Conservation (phyloP, 2,797 vertebrate species). For the Oryzias sinensis region DNA sequence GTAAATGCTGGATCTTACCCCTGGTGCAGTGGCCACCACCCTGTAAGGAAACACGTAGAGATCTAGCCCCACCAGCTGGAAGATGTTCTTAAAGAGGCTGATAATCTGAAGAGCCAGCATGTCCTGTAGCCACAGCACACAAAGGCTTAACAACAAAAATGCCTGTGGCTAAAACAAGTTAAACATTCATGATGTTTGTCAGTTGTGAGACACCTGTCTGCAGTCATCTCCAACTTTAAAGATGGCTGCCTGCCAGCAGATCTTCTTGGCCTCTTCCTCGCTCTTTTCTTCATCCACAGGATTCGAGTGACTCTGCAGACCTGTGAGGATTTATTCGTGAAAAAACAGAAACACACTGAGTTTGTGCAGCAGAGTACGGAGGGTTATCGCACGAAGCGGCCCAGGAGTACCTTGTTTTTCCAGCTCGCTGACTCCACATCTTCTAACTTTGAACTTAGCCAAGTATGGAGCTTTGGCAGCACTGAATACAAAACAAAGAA, state of each 20-base stretch:
- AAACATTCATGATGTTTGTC: too few relatives aligned
- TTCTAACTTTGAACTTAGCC: conserved; percentile 96
- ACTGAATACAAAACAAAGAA: conserved; percentile 54
- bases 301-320: conserved; percentile 83
- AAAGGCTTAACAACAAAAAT: not conserved
- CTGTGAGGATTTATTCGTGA: too few relatives aligned
- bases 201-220: conserved; percentile 82
- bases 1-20: conserved; percentile 75
- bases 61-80: conserved; percentile 95
- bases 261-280: conserved; percentile 78
- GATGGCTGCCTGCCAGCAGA: conserved; percentile 97
- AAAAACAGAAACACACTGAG: too few relatives aligned
- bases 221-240: conserved; percentile 99
- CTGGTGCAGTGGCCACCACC: conserved; percentile 95
- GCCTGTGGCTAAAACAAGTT: not conserved
- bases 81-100: conserved; percentile 97
- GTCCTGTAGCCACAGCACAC: conserved; percentile 76
- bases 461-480: conserved; percentile 96
- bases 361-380: too few relatives aligned
- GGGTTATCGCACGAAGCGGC: too few relatives aligned
- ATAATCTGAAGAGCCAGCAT: conserved; percentile 99
- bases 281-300: conserved; percentile 75
- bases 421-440: conserved; percentile 94
- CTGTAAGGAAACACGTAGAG: conserved; percentile 97
- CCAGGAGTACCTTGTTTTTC: conserved; percentile 85